phyloP scores from a whole-genome alignment of 2,113 vertebrate genomes.

The Dendropsophus ebraccatus region DNA sequence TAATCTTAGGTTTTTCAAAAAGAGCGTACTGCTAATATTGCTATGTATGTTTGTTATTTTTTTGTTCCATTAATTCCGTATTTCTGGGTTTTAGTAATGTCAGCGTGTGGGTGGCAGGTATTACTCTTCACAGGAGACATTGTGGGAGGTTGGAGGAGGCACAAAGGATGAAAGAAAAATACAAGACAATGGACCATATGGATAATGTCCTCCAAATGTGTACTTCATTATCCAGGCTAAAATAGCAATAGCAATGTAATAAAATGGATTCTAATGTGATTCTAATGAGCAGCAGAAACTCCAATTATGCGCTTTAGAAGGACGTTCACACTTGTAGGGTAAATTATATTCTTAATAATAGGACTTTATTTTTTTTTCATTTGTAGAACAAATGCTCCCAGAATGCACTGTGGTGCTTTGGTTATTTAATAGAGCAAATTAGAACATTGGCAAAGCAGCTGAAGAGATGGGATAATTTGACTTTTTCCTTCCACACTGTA shows the following conservation, averaged over 20 bases:
- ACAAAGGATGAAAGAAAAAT: neutral
- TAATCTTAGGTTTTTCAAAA: too few relatives aligned
- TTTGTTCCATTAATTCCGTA: neutral
- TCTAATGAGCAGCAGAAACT: neutral
- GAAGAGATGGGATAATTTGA: neutral
- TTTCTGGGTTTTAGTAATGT: neutral
- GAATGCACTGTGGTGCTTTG: neutral
- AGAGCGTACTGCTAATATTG: too few relatives aligned
- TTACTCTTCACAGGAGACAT: neutral
- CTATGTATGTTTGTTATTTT: neutral
- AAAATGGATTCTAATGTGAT: neutral
- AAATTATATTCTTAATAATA: neutral
- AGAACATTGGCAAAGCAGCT: neutral
- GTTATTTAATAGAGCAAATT: neutral
- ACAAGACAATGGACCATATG: neutral
- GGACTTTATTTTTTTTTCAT: neutral
- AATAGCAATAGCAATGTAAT: neutral
- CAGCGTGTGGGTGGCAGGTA: constrained; percentile 16
- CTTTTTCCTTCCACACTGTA: neutral
- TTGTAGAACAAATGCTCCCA: neutral
- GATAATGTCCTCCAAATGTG: neutral
- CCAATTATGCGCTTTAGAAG: neutral
- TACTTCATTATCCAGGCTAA: neutral
- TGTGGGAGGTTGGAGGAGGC: neutral
- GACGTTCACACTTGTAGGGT: neutral